Evolutionary conservation across 2,797 vertebrate species (phyloP).

Genomic region (Moxostoma hubbsi): DNA sequence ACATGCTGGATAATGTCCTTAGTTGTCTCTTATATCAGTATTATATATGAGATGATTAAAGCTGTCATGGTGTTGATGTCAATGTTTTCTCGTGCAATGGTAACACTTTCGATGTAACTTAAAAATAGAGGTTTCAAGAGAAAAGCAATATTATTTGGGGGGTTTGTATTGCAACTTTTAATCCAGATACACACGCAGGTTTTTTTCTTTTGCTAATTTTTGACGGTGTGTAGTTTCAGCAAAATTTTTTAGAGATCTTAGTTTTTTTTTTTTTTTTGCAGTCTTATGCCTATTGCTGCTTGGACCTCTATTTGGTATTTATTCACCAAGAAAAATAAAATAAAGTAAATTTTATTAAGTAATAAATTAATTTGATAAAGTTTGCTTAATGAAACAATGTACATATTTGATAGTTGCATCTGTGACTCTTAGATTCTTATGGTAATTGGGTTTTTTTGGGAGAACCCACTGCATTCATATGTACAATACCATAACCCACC

Average conservation of each 20-base stretch:
- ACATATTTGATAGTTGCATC: conserved; percentile 77
- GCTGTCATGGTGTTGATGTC: conserved; percentile 82
- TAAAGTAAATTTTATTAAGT: conserved; percentile 73
- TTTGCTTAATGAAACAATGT: conserved; percentile 78
- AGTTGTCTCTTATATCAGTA: conserved; percentile 72
- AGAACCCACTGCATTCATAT: conserved; percentile 76
- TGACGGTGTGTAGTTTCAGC: conserved; percentile 10
- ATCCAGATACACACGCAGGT: conserved; percentile 24
- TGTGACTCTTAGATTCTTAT: conserved; percentile 66
- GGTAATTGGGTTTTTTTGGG: conserved; percentile 45
- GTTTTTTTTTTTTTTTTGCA: conserved; percentile 40
- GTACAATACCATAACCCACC: conserved; percentile 83
- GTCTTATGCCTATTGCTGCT: conserved; percentile 78
- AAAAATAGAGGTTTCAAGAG: conserved; percentile 60
- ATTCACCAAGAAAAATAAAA: conserved; percentile 84
- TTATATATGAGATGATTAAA: conserved; percentile 66
- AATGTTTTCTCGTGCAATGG: conserved; percentile 86
- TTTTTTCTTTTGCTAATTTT: conserved; percentile 32
- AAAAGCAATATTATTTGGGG: conserved; percentile 44
- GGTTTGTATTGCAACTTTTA: conserved; percentile 43
- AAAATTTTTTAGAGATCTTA: neutral
- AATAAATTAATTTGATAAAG: conserved; percentile 84
- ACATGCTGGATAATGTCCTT: conserved; percentile 85
- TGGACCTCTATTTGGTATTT: conserved; percentile 87
- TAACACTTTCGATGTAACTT: conserved; percentile 81